phyloP scores from a whole-genome alignment of 2,797 vertebrate genomes.

The Etheostoma nigrum region DNA sequence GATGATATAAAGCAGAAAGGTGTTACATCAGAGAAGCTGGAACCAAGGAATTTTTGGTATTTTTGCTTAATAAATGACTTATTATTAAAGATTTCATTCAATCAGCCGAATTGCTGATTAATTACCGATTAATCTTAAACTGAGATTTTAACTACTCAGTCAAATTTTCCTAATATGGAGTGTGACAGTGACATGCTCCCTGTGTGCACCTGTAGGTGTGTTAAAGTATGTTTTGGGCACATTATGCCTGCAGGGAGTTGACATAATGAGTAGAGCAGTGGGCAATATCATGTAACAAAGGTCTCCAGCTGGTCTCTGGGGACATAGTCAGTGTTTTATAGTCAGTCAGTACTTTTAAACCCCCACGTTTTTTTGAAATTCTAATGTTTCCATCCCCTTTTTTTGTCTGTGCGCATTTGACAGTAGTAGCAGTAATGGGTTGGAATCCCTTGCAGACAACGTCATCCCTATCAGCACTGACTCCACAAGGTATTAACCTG shows the following conservation, averaged over 20 bases:
- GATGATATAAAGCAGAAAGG: neutral
- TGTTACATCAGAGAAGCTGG: neutral
- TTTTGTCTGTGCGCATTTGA: constrained; percentile 18
- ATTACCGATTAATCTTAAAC: neutral
- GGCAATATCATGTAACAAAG: neutral
- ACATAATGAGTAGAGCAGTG: neutral
- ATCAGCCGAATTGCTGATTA: neutral
- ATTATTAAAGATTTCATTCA: neutral
- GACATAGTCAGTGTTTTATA: neutral
- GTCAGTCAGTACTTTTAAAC: neutral
- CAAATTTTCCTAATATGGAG: neutral
- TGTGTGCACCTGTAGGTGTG: neutral
- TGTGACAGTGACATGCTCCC: neutral
- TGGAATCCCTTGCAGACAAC: constrained; percentile 63
- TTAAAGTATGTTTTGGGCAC: no score
- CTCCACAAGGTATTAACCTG: constrained; percentile 63
- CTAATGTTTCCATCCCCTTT: neutral
- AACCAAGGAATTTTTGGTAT: neutral
- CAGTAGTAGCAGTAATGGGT: constrained; percentile 40
- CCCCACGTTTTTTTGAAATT: neutral
- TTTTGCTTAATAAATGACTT: neutral
- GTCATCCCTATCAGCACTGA: constrained; percentile 59
- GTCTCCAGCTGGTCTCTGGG: neutral
- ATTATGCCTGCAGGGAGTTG: neutral
- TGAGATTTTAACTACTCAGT: neutral